phyloP scores from a whole-genome alignment of 2,888 invertebrate genomes.

The Dicyrtomina minuta region DNA sequence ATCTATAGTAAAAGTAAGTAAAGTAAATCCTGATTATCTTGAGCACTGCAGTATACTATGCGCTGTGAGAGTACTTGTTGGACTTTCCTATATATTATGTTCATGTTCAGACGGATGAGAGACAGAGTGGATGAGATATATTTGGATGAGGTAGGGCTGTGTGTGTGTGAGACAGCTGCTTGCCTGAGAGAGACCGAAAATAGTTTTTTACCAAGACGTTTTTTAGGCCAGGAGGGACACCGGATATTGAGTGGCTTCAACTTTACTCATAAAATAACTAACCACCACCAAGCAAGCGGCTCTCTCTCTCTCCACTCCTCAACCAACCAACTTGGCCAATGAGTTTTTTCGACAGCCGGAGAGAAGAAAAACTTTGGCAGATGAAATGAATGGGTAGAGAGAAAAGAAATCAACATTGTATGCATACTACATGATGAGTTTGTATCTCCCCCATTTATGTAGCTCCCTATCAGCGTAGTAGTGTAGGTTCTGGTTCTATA shows the following conservation, averaged over 20 bases:
- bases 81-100: neutral
- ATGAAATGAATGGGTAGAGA: conserved; percentile 13
- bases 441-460: too few species aligned
- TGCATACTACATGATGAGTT: too few species aligned
- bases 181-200: conserved; percentile 31
- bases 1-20: too few species aligned
- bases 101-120: neutral
- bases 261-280: conserved; percentile 15
- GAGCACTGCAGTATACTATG: too few species aligned
- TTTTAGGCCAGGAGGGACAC: conserved; percentile 36
- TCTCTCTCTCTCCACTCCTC: conserved; percentile 18
- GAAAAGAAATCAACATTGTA: too few species aligned
- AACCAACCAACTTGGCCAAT: conserved; percentile 12
- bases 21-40: too few species aligned
- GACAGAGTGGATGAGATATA: conserved; percentile 22
- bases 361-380: conserved; percentile 24
- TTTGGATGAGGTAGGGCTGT: conserved; percentile 26
- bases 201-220: conserved; percentile 36
- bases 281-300: conserved; percentile 26
- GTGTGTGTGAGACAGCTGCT: conserved; percentile 29
- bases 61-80: too few species aligned
- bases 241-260: conserved; percentile 36
- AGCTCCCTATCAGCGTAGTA: too few species aligned
- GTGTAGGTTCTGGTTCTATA: too few species aligned
- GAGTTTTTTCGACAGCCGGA: conserved; percentile 16